Base-by-base conservation (phyloP, 2,797 vertebrate genomes). In the Spinus olivaceus region DNA sequence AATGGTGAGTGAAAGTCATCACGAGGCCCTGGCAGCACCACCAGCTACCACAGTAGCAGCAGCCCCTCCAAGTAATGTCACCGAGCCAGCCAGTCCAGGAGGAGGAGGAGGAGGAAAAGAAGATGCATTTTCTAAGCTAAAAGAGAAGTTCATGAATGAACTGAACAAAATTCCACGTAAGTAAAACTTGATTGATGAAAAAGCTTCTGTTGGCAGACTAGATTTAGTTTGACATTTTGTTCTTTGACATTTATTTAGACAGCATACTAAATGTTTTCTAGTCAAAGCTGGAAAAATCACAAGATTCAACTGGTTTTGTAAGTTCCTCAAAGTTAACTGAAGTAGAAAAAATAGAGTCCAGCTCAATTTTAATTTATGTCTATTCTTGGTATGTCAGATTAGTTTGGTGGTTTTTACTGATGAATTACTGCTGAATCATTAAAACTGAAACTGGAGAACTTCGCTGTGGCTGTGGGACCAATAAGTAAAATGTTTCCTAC, bases 121-220 rank as follows among this genome's bases (percentile, higher is more conserved):
- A 87, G 98, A 99, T 96, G 98, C 97, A 76, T 99, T 99, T 97
- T 99, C 99, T 64, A 99, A 99, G 95, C 96, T 99, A 94, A 99
- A 99, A 98, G 97, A 99, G 97, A 99, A 99, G 97, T 99, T 99
- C 98, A 99, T 99, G 99, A 99, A 99, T 60, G 98, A 99, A 96
- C 98, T 99, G 91, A 98, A 99, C 98, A 99, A 99, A 98, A 99
- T 99, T 97, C 99, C 99, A 97, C 6, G 99, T 99, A 96, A 99
- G 99, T 98, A 98, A 89, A 88, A 61, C 19, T 37, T 59, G 28
- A 44, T 35, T 84, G 63, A 46, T 81, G 50, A 51, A 61, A 86
- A 92, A 53, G 3, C 51, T 81, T 64, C 44, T 76, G 2, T 70
- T 53, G 14, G 12, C 56, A 57, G 56, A 47, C 54, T 73, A 41